phyloP scores from a whole-genome alignment of 2,113 vertebrate genomes.

The Syrrhaptes paradoxus region DNA sequence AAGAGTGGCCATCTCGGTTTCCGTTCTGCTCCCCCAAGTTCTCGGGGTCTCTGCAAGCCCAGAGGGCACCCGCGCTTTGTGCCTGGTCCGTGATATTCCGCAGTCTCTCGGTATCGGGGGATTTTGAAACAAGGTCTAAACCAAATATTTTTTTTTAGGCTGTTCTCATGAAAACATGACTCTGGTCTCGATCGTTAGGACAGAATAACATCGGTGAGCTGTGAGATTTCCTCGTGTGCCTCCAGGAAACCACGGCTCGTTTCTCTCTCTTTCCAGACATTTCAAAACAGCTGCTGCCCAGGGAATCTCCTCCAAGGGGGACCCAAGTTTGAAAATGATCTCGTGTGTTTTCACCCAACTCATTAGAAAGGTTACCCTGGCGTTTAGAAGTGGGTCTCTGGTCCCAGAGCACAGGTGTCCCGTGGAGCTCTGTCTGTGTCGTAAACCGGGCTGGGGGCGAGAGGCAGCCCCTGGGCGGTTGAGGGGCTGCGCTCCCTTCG shows the following conservation, averaged over 20 bases:
- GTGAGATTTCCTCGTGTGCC: not conserved
- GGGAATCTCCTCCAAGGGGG: not conserved
- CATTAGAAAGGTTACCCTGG: not conserved
- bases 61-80: not conserved
- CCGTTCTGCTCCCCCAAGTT: not conserved
- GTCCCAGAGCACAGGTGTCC: not conserved
- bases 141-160: not conserved
- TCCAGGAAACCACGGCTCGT: not conserved
- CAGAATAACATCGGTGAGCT: not conserved
- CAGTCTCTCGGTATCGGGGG: not conserved
- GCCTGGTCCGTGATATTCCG: not conserved
- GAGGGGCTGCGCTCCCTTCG: not conserved
- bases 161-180: not conserved
- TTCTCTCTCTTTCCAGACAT: not conserved
- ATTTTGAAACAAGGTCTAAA: not conserved
- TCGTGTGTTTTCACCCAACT: not conserved
- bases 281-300: not conserved
- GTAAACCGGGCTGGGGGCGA: not conserved
- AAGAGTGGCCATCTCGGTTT: not conserved
- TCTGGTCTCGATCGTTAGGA: not conserved
- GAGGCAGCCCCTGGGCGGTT: not conserved
- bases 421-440: not conserved
- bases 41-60: not conserved
- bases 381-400: not conserved
- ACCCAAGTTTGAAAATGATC: not conserved